Percentiles rank a stretch among this genome's conserved stretches.
These are phyloP conservation scores for Anadara kagoshimensis DNA, from an alignment of 1,140 invertebrate species.

Conservation along the genomic window DNA sequence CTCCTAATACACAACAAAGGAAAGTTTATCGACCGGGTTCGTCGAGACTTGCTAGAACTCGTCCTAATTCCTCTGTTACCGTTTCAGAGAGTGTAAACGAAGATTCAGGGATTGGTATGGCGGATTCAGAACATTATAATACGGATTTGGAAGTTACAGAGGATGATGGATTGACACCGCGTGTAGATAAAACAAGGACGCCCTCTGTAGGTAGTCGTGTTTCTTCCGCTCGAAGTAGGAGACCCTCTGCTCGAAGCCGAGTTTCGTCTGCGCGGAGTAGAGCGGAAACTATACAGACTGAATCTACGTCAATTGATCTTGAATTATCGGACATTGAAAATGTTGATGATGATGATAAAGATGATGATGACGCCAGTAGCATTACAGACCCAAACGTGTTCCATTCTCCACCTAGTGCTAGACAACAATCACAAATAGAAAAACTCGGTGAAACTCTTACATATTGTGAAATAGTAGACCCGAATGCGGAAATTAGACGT, in stretches of 20 bases:
- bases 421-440: not conserved
- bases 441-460: not conserved
- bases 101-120: not conserved
- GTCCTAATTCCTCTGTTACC: not conserved
- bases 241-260: not conserved
- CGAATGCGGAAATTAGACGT: conserved; percentile 10
- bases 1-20: not conserved
- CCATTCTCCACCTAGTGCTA: not conserved
- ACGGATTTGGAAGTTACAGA: not conserved
- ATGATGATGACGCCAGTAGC: not conserved
- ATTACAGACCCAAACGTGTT: not conserved
- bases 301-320: not conserved
- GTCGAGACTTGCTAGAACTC: not conserved
- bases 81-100: not conserved
- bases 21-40: not conserved
- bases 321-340: not conserved
- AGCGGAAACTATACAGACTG: not conserved
- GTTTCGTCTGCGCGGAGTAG: not conserved
- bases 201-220: not conserved
- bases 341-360: not conserved
- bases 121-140: not conserved
- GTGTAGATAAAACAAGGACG: not conserved
- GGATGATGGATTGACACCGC: not conserved
- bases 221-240: not conserved
- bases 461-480: not conserved